These are phyloP conservation scores for Hybos culiciformis DNA, from an alignment of 2,888 invertebrate genomes.

Conservation along the genomic window DNA sequence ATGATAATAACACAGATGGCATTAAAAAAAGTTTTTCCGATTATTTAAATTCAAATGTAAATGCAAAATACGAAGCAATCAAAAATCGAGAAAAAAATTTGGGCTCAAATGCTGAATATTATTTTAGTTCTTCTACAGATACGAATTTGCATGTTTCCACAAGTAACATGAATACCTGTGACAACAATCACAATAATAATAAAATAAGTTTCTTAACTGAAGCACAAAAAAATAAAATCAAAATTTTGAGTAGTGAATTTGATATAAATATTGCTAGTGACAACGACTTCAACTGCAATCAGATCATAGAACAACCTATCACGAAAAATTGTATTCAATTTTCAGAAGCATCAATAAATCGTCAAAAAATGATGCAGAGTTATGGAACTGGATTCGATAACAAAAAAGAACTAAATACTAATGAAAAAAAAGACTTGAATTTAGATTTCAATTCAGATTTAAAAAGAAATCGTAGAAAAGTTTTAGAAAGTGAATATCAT, in stretches of 20 bases:
- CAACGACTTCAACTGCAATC: slow-evolving; percentile 25
- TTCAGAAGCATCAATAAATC: slow-evolving; percentile 27
- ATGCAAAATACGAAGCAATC: slow-evolving; percentile 8
- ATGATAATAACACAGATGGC: slow-evolving; percentile 3
- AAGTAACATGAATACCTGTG: background rate
- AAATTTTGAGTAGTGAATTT: slow-evolving; percentile 47
- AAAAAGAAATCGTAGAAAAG: slow-evolving; percentile 20
- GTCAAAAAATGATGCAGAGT: slow-evolving; percentile 28
- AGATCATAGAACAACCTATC: slow-evolving; percentile 7
- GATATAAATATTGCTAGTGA: slow-evolving; percentile 30
- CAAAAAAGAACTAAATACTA: slow-evolving; percentile 17
- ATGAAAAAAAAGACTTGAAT: slow-evolving; percentile 18
- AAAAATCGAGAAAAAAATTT: slow-evolving; percentile 23
- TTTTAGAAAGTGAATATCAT: slow-evolving; percentile 23
- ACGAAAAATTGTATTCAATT: background rate
- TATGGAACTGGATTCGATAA: slow-evolving; percentile 22
- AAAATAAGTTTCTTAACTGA: slow-evolving; percentile 36
- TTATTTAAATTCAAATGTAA: slow-evolving; percentile 25
- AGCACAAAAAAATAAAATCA: slow-evolving; percentile 46
- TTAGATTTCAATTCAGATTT: slow-evolving; percentile 23
- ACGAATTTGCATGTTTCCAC: too few species aligned
- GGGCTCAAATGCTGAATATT: slow-evolving; percentile 12
- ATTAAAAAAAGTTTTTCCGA: slow-evolving; percentile 17
- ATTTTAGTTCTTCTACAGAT: slow-evolving; percentile 10
- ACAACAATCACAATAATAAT: slow-evolving; percentile 1